Evolutionary conservation across 2,113 vertebrate species (phyloP).

Genomic region (Pycnonotus jocosus): DNA sequence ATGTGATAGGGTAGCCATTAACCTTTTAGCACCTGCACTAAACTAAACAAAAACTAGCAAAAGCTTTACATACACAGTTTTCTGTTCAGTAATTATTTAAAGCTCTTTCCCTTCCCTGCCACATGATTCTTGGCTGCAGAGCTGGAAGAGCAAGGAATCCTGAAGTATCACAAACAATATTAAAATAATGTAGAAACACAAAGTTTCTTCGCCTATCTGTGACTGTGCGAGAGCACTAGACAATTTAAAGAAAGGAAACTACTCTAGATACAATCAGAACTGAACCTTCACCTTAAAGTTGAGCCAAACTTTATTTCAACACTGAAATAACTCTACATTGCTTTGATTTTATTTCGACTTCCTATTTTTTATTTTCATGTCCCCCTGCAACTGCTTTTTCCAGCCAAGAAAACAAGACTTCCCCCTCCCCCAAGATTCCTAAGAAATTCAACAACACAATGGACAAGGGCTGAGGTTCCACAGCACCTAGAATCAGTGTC

Average conservation of each 20-base stretch:
- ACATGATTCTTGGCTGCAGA: neutral
- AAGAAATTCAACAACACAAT: neutral
- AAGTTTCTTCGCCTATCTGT: neutral
- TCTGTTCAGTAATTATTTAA: neutral
- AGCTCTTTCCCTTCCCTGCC: neutral
- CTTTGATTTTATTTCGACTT: slow-evolving; percentile 17
- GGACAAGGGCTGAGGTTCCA: neutral
- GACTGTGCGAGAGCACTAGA: neutral
- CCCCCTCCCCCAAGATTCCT: neutral
- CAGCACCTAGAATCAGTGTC: neutral
- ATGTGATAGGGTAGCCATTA: neutral
- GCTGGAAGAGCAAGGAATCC: neutral
- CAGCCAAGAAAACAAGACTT: neutral
- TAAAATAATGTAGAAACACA: neutral
- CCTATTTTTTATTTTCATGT: slow-evolving; percentile 8
- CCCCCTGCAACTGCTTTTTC: neutral
- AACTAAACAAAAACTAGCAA: neutral
- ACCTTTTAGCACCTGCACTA: slow-evolving; percentile 43
- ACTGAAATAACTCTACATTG: neutral
- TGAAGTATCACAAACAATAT: neutral
- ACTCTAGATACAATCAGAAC: slow-evolving; percentile 23
- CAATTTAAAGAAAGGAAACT: neutral
- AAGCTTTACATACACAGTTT: neutral
- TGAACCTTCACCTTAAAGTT: slow-evolving; percentile 8
- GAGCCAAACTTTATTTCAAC: neutral